phyloP scores from a whole-genome alignment of 2,797 vertebrate species.

The Bucorvus abyssinicus region DNA sequence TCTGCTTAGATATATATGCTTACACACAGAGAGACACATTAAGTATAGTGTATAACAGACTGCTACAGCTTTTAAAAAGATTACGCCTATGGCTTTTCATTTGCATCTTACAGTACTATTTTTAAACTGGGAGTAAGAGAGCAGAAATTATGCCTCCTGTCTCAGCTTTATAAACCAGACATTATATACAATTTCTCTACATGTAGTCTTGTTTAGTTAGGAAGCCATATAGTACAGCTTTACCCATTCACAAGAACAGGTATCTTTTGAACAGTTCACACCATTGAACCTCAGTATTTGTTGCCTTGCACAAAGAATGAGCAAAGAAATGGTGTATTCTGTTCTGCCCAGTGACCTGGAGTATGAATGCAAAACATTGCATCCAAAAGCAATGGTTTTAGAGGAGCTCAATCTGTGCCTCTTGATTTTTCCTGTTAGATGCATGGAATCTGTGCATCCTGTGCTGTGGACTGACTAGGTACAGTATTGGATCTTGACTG shows the following conservation, averaged over 20 bases:
- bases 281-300: neutral
- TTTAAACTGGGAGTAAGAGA: neutral
- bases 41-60: neutral
- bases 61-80: neutral
- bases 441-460: neutral
- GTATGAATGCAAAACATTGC: neutral
- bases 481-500: neutral
- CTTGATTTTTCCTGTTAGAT: neutral
- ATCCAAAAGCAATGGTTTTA: neutral
- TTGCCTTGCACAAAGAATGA: neutral
- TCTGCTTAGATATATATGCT: neutral
- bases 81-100: neutral
- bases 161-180: neutral
- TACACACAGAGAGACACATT: neutral
- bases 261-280: neutral
- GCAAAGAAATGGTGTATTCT: neutral
- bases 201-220: neutral
- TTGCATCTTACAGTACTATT: neutral
- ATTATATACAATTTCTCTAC: neutral
- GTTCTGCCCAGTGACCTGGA: neutral
- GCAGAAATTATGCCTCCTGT: neutral
- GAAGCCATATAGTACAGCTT: neutral
- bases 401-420: neutral
- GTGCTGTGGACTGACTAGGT: neutral
- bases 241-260: neutral